Base-by-base conservation (phyloP, 2,888 invertebrate species). In the Chrysina gloriosa region DNA sequence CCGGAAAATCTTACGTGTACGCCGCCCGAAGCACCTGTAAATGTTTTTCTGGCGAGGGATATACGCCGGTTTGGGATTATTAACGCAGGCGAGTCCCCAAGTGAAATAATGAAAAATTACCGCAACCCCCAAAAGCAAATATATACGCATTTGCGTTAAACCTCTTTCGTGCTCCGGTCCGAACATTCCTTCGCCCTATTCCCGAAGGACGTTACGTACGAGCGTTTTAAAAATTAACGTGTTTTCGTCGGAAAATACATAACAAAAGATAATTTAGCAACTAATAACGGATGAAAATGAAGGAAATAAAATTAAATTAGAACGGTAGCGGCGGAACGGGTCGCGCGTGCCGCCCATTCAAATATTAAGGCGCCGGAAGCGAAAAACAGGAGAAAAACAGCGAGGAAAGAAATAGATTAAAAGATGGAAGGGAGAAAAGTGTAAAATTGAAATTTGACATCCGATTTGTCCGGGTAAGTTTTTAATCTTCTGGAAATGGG, bases 371-470 rank as follows among this genome's bases (percentile, higher is more conserved):
- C 19, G 45, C 16, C 16, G 45, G 19, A n/a, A 45, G 6, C 16
- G 11, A 19, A 14, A 29, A 29, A 27, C 9, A 48, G 6, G 29
- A 3, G 29, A 14, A 7, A 52, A 16, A 29, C 7, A 45, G 19
- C 7, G 11, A 29, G 29, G 52, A 27, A 21, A 21, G 21, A 47
- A 47, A 47, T 47, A 47, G 47, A 47, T 47, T 47, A 47, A 31
- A 52, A 52, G n/a, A 23, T 48, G n/a, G n/a, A 50, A 16, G 14
- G 16, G 23, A 19, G 39, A 25, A 58, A 39, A 25, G 58, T 39
- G 58, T 39, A 39, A 31, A 65, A 54, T 54, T 65, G 45, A 54
- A 56, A 65, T 65, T 65, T 65, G 54, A 65, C 54, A 56, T 54
- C 29, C 47, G 36, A 65, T 52, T 56, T 65, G 54, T 23, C 54